Evolutionary conservation across 2,888 invertebrate genomes (phyloP).

Genomic region (Trichogramma evanescens): DNA sequence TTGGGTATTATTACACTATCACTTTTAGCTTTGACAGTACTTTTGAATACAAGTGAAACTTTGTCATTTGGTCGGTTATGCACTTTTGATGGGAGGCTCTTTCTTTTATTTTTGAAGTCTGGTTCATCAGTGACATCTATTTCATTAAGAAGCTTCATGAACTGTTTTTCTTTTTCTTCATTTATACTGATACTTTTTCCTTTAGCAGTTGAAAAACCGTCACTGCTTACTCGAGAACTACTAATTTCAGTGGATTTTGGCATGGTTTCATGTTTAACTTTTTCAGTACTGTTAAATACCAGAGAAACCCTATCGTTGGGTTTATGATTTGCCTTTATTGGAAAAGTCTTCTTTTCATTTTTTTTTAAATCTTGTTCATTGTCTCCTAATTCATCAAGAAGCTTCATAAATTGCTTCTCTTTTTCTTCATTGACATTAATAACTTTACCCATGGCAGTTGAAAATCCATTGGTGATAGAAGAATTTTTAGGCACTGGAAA

Average conservation of each 20-base stretch:
- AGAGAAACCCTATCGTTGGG: not conserved
- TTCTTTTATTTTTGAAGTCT: not conserved
- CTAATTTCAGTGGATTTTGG: not conserved
- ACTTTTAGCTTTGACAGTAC: constrained; percentile 3
- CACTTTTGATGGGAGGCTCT: not conserved
- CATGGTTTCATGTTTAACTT: not conserved
- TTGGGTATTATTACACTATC: not conserved
- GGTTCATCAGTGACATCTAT: not conserved
- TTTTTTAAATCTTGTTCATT: not conserved
- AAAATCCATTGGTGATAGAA: constrained; percentile 29
- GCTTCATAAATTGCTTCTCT: not conserved
- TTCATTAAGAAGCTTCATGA: constrained; percentile 25
- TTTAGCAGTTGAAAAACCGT: constrained; percentile 27
- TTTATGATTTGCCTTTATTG: not conserved
- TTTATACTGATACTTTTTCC: constrained; percentile 25
- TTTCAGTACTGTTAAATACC: not conserved
- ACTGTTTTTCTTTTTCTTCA: constrained; percentile 40
- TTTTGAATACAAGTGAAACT: not conserved
- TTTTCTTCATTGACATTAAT: constrained; percentile 25
- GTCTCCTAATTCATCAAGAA: not conserved
- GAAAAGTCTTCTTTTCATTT: not conserved
- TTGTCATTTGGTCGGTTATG: not conserved
- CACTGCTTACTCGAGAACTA: not conserved
- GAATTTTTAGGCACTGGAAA: not conserved
- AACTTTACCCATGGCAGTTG: constrained; percentile 42